These are phyloP conservation scores for Pterocles gutturalis DNA, from an alignment of 2,113 vertebrate genomes.

Conservation along the genomic window DNA sequence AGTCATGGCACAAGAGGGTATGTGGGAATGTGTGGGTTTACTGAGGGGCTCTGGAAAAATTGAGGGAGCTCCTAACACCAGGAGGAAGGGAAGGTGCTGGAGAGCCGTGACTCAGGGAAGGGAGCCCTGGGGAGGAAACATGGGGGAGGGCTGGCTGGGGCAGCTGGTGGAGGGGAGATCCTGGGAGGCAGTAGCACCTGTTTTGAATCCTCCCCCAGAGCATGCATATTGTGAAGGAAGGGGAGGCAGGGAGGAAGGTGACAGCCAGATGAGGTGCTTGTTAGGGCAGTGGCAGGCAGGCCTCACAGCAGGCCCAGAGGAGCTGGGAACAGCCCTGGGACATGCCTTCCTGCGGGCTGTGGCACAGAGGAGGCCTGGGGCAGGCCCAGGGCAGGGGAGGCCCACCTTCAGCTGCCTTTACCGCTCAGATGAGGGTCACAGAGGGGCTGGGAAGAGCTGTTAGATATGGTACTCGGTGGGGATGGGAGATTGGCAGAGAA, in stretches of 20 bases:
- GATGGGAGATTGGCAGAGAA: neutral
- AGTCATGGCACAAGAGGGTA: conserved; percentile 2
- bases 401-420: neutral
- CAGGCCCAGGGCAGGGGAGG: accelerated
- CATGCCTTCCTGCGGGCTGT: accelerated
- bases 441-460: accelerated
- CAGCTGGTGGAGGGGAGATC: accelerated
- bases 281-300: accelerated
- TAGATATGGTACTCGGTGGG: neutral
- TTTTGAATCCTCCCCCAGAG: neutral
- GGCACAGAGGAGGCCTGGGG: too few relatives aligned
- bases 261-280: accelerated
- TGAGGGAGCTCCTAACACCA: neutral
- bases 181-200: accelerated
- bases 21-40: neutral
- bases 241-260: neutral
- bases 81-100: neutral
- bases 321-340: accelerated
- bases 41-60: neutral
- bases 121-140: neutral
- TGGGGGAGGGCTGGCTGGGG: neutral
- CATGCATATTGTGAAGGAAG: neutral
- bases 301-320: accelerated
- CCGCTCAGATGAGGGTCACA: accelerated
- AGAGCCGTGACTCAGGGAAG: neutral